Percentiles rank a stretch among this genome's conserved stretches.
Conservation (phyloP, 2,113 vertebrate species). For the Lasiurus borealis region DNA sequence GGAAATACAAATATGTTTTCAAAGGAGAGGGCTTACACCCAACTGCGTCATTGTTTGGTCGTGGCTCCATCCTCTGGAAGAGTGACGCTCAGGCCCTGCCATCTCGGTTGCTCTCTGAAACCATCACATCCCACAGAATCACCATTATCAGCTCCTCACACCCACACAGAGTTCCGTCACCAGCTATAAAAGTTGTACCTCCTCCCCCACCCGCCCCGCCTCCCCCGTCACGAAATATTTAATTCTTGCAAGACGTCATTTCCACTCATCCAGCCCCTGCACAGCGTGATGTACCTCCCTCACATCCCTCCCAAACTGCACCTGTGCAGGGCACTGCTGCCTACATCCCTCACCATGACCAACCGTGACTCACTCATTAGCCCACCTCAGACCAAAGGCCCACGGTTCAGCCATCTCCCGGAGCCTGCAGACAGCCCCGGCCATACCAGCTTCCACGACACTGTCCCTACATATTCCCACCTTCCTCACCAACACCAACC, state of each 20-base stretch:
- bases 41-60: not conserved
- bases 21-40: not conserved
- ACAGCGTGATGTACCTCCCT: not conserved
- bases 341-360: not conserved
- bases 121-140: slow-evolving; percentile 41
- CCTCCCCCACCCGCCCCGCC: not conserved
- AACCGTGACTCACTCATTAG: not conserved
- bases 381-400: not conserved
- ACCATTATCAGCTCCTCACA: slow-evolving; percentile 40
- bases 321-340: not conserved
- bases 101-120: slow-evolving; percentile 35
- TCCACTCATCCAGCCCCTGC: slow-evolving; percentile 28
- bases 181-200: slow-evolving; percentile 29
- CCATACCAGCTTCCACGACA: too few species aligned
- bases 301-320: not conserved
- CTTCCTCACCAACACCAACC: not conserved
- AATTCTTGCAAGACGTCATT: not conserved
- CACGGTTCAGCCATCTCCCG: not conserved
- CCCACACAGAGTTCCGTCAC: slow-evolving; percentile 70
- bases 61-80: not conserved
- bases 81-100: not conserved
- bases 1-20: not conserved
- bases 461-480: not conserved
- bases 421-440: not conserved
- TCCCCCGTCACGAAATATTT: not conserved